A percentile compares a stretch with the other conserved stretches of the same genome.
These are phyloP conservation scores for Pterophyllum scalare DNA, from an alignment of 2,113 vertebrate genomes.

Conservation along the genomic window DNA sequence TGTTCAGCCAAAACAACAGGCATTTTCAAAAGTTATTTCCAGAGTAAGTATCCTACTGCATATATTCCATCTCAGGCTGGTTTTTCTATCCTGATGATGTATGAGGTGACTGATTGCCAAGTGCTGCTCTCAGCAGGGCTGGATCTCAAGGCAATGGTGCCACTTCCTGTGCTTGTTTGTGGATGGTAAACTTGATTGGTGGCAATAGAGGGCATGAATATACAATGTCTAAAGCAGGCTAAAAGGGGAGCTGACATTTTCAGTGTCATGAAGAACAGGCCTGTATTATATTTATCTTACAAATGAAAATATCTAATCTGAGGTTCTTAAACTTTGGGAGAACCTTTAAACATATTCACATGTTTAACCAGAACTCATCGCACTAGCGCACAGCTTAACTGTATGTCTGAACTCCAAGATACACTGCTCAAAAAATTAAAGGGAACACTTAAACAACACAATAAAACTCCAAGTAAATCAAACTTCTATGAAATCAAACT, in stretches of 20 bases:
- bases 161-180: slow-evolving; percentile 31
- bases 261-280: not conserved
- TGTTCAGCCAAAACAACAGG: not conserved
- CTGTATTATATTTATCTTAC: not conserved
- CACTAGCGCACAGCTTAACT: not conserved
- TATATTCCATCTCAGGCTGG: not conserved
- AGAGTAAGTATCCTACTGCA: not conserved
- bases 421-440: no score
- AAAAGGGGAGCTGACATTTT: not conserved
- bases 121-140: slow-evolving; percentile 33
- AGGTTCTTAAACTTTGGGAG: not conserved
- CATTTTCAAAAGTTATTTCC: slow-evolving; percentile 1
- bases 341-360: no score
- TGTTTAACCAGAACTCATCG: not conserved
- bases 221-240: not conserved
- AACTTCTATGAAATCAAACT: no score
- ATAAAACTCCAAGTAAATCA: no score
- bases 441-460: no score
- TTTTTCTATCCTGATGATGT: slow-evolving; percentile 18
- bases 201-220: not conserved
- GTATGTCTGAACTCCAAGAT: not conserved
- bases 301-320: not conserved
- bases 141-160: slow-evolving; percentile 37
- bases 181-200: slow-evolving; percentile 9
- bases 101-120: slow-evolving; percentile 47